Evolutionary conservation across 2,797 vertebrate species (phyloP).

Genomic region (Leptoclinus maculatus): DNA sequence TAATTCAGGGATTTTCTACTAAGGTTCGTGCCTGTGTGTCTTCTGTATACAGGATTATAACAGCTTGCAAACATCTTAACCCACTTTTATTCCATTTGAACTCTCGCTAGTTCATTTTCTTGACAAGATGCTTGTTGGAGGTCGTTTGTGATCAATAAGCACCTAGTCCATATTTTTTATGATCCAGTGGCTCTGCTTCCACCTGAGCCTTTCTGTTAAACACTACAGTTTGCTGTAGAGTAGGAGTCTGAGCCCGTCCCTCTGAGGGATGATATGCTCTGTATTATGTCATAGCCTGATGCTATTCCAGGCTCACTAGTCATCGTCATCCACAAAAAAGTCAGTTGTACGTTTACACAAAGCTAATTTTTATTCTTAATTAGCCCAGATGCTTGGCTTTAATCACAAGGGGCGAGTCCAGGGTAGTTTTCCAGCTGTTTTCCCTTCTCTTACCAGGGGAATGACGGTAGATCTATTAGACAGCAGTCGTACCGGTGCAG

Average conservation of each 20-base stretch:
- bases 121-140: constrained; percentile 53
- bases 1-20: neutral
- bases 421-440: constrained; percentile 22
- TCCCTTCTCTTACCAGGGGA: constrained; percentile 2
- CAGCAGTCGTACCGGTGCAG: constrained; percentile 5
- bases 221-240: constrained; percentile 41
- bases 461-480: neutral
- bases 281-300: constrained; percentile 67
- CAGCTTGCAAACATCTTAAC: neutral
- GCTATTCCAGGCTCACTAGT: constrained; percentile 62
- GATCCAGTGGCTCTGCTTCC: constrained; percentile 35
- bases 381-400: constrained; percentile 43
- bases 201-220: constrained; percentile 47
- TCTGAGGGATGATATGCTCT: constrained; percentile 53
- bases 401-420: constrained; percentile 16
- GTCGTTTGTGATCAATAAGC: constrained; percentile 65
- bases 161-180: constrained; percentile 44
- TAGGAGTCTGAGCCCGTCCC: constrained; percentile 58
- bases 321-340: constrained; percentile 51
- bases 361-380: constrained; percentile 50
- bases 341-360: constrained; percentile 25
- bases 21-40: neutral
- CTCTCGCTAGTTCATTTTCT: constrained; percentile 51
- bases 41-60: neutral
- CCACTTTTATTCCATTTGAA: constrained; percentile 31